phyloP scores from a whole-genome alignment of 1,140 invertebrate genomes.

The Lepidurus couesii region DNA sequence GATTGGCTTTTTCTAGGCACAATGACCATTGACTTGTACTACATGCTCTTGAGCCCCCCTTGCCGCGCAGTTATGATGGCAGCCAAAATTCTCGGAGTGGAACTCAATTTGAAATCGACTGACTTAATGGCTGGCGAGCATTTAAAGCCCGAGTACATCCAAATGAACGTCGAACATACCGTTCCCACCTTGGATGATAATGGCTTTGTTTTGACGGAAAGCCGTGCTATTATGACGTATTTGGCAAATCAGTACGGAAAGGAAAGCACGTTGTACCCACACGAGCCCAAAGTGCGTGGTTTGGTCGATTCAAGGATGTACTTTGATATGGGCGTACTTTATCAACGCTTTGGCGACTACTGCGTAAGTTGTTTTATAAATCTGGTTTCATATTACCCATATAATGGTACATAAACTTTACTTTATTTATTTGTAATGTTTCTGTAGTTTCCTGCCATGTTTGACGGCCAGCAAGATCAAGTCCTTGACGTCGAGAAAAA shows the following conservation, averaged over 20 bases:
- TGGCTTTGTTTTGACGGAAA: constrained; percentile 54
- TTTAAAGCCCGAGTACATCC: constrained; percentile 61
- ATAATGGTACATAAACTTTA: background rate
- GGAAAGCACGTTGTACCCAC: constrained; percentile 60
- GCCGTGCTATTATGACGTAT: constrained; percentile 66
- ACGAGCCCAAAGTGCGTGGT: constrained; percentile 59
- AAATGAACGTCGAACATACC: constrained; percentile 59
- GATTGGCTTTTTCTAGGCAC: constrained; percentile 35
- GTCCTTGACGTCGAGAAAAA: constrained; percentile 47
- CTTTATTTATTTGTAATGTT: constrained; percentile 32
- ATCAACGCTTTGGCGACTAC: constrained; percentile 57
- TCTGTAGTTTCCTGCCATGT: constrained; percentile 53
- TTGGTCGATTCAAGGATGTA: constrained; percentile 65
- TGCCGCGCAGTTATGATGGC: constrained; percentile 57
- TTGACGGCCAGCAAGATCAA: constrained; percentile 34
- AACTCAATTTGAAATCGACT: constrained; percentile 61
- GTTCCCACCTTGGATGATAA: constrained; percentile 61
- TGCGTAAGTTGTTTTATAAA: constrained; percentile 47
- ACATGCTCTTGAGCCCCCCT: constrained; percentile 60
- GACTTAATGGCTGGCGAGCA: constrained; percentile 62
- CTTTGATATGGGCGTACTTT: constrained; percentile 64
- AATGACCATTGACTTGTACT: constrained; percentile 59
- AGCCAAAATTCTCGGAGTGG: constrained; percentile 61
- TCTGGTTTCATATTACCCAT: constrained; percentile 44
- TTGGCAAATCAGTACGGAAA: constrained; percentile 64